Evolutionary conservation across 2,113 vertebrate genomes (phyloP), one percentile per base, ranked within the genome.

Genomic region (Smithornis capensis): DNA sequence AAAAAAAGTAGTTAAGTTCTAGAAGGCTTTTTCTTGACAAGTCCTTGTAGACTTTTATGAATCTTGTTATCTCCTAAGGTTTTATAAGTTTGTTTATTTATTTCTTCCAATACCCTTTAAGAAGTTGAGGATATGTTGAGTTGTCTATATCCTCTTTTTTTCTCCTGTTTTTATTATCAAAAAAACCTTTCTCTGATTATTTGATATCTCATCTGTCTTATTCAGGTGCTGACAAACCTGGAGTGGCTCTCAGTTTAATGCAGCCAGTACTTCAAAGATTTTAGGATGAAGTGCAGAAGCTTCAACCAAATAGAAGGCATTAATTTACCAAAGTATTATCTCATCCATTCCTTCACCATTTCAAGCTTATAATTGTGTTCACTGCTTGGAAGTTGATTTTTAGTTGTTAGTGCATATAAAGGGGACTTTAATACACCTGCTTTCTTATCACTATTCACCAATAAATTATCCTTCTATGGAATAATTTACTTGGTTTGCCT

Each of bases 241-340:
- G 80, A 79, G 25, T 17, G 6, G 13, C 12, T 53, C 25, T 55
- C 9, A 59, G 28, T 44, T 83, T 75, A 64, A 44, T 37, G 57
- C 19, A 93, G 25, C 9, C 56, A 87, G 37, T 31, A 59, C 7
- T 53, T 87, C 10, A 37, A 83, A 68, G 6, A 40, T 49, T 49
- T 79, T 28, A 68, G 5, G 6, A 76, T 44, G 47, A 71, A 79
- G 25, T 0, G 0, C 17, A 76, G 57, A 63, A 64, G 17, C 7
- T 11, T 27, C 0, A 0, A 7, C 7, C 37, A 87, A 37, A 22
- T 19, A 42, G 33, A 83, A 76, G 76, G 2, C 16, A n/a, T 19
- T 67, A 24, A 45, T 80, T 80, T 65, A 77, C 29, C 18, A 14
- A 80, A 81, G 13, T 59, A 22, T 76, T 84, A 37, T 49, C 31